Base-by-base conservation (phyloP, 2,888 invertebrate genomes). In the Tuberolachnus salignus region DNA sequence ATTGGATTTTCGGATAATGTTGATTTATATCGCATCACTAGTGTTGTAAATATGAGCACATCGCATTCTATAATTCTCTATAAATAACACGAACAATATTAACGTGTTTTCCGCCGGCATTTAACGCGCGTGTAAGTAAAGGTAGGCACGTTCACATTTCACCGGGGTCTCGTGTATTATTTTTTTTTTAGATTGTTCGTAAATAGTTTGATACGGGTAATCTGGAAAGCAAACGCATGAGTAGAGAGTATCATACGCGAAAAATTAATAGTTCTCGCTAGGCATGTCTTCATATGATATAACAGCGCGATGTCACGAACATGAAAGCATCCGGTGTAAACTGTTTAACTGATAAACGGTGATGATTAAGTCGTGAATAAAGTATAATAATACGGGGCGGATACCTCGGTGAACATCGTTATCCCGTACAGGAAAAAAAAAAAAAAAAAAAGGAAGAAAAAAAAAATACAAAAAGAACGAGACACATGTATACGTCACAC, bases 251-350 rank as follows among this genome's bases (percentile, higher is more conserved):
- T 71, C 57, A 23, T 46, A 57, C 11, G n/a, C 21, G 57, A 71
- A 57, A 71, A 57, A 71, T 71, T 71, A 71, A 71, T 71, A 57
- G 70, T 44, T 71, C 57, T 55, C n/a, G 19, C 55, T 13, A 23
- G 19, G 16, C 19, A 67, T 42, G 42, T 55, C 69, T 34, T 53
- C 6, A 34, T 34, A n/a, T n/a, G 14, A 44, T 51, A 19, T 57
- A 42, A 57, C 55, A 57, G 42, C 57, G 44, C 57, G 44, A 57
- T 57, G 21, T 46, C 46, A 46, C 21, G 70, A 71, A 44, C 44
- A 71, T 71, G 57, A 71, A 71, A 23, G 55, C 70, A 44, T 71
- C 57, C 70, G 21, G 70, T 70, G 44, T 57, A 55, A 71, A 44
- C 70, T 71, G 16, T 23, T 71, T 19, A 57, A 42, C 23, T 23